Base-by-base conservation (phyloP, 1,140 invertebrate genomes). In the Babylonia areolata region DNA sequence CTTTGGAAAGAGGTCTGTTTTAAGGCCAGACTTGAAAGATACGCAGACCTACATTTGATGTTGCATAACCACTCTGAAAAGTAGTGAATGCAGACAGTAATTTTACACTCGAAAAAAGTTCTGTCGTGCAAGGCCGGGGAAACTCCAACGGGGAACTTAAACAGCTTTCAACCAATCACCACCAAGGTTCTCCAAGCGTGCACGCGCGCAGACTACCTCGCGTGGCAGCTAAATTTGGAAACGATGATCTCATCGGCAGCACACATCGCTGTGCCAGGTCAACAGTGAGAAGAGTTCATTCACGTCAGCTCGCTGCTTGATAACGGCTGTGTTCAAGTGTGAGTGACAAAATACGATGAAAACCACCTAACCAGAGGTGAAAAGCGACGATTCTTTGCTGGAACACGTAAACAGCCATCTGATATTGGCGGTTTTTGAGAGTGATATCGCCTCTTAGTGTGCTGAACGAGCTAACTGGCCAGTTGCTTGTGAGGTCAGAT, bases 141-240 rank as follows among this genome's bases (percentile, higher is more conserved):
- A 64, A 64, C 58, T 23, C 28, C 58, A 0, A 23, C 58, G 58
- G 58, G 28, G 28, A 64, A 64, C 58, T 5, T 20, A 20, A 23
- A 64, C 58, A n/a, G 58, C 58, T 64, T 64, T 64, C 28, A n/a
- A 23, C 78, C 78, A 80, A 80, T 80, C 78, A 35, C 37, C 28
- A 31, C 39, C 23, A n/a, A 80, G 78, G 20, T 54, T 3, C 6
- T 28, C 15, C 28, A 12, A 40, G 23, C 39, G 58, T 28, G 42
- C 78, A n/a, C 31, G 78, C 78, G 75, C 17, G 69, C 69, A 84
- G 42, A 31, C 64, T n/a, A 23, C 35, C 54, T 84, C 82, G 35
- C 82, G 69, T 33, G 82, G 64, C 69, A 40, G 82, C 82, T 84
- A 84, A 84, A 84, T 84, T 84, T 84, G n/a, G 82, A 84, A 71